Base-by-base conservation (phyloP, 2,113 vertebrate species). In the Sylvia atricapilla region DNA sequence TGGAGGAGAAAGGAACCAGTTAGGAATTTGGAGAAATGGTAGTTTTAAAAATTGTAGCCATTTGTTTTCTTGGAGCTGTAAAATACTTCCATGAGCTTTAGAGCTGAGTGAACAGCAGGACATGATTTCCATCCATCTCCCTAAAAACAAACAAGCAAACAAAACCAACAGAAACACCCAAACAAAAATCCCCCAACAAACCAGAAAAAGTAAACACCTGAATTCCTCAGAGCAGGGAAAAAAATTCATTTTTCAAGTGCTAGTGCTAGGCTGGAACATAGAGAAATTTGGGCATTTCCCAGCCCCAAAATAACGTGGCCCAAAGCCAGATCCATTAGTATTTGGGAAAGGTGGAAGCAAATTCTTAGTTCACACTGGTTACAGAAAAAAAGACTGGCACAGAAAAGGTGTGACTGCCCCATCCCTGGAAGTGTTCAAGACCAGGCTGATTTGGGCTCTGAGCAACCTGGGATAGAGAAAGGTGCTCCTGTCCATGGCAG, bases 381-480 rank as follows among this genome's bases (percentile, higher is more conserved):
- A 56, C 22, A 30, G 63, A 73, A 63, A 76, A 44, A 13, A 88
- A 8, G 9, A 5, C 3, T 50, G 19, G 7, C 31, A 43, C n/a
- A 37, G 35, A 44, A 50, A 18, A 58, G 35, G 4, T 58, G 52
- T 44, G 59, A 28, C 4, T 66, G 50, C 37, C 44, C 27, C 43
- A 52, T 28, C 44, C 27, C 44, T 52, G 76, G 68, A 28, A 15
- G 31, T 33, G 15, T 28, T 20, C 52, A 33, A 44, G 27, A 2
- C 27, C 31, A 49, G 49, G 17, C 1, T 50, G 27, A 9, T 44
- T 8, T 9, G 31, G 9, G 22, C 44, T 73, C 18, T 43, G 52
- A 52, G 33, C 4, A 67, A 9, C 2, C 7, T 52, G 44, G 23
- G 0, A 1, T 4, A 5, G 37, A 11, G 44, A 2, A 28, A 81